phyloP scores from a whole-genome alignment of 2,888 invertebrate species.

The Andrena marginata region DNA sequence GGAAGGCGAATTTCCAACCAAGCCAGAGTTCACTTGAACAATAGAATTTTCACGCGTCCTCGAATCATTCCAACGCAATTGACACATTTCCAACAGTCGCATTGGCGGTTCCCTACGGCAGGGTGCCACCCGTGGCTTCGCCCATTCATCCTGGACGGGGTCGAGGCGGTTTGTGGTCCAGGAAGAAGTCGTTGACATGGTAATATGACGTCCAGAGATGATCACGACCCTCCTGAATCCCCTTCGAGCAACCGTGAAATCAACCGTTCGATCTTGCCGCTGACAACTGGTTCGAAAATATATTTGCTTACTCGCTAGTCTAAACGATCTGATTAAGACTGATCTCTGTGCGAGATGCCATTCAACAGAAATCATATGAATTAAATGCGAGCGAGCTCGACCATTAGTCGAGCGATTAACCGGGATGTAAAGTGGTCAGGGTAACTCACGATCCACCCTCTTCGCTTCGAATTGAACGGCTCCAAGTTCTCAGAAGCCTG shows the following conservation, averaged over 20 bases:
- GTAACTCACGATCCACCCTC: too few species aligned
- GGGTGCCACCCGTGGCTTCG: conserved; percentile 72
- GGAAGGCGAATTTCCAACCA: neutral
- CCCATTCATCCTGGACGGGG: conserved; percentile 70
- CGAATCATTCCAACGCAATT: conserved; percentile 67
- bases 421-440: too few species aligned
- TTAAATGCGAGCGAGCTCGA: too few species aligned
- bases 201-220: conserved; percentile 70
- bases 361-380: too few species aligned
- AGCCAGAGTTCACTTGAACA: neutral
- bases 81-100: conserved; percentile 72
- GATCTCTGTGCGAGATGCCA: conserved; percentile 5
- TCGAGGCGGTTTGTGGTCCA: conserved; percentile 67
- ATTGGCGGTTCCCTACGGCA: conserved; percentile 51
- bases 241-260: conserved; percentile 43
- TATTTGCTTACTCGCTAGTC: neutral
- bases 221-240: conserved; percentile 25
- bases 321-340: neutral
- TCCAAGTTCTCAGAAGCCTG: too few species aligned
- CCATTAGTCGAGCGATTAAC: too few species aligned
- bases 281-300: conserved; percentile 61
- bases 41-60: neutral
- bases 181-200: conserved; percentile 76
- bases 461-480: too few species aligned
- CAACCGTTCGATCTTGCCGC: conserved; percentile 67